Conservation (phyloP, 2,888 invertebrate species). For the Bombylius major region DNA sequence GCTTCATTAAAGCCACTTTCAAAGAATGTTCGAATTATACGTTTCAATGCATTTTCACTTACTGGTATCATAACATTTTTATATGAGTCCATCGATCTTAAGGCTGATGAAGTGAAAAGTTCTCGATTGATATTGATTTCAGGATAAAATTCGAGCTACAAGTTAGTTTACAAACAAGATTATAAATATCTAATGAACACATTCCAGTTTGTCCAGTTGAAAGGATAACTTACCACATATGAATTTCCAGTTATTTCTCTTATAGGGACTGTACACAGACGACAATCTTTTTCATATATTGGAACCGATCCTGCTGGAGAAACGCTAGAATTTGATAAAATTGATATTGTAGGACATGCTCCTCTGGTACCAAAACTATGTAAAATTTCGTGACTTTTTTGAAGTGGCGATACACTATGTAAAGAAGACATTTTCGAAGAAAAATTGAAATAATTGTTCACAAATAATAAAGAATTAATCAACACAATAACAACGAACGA, state of each 20-base stretch:
- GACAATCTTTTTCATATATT: conserved; percentile 51
- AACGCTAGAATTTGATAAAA: conserved; percentile 29
- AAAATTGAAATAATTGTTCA: too few relatives aligned
- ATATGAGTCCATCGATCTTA: conserved; percentile 37
- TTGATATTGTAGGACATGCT: not conserved
- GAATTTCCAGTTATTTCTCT: conserved; percentile 32
- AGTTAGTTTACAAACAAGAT: not conserved
- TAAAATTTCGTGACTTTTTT: not conserved
- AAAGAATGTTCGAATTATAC: conserved; percentile 60
- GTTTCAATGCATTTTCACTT: conserved; percentile 59
- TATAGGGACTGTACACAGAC: conserved; percentile 44
- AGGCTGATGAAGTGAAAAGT: conserved; percentile 45
- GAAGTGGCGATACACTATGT: not conserved
- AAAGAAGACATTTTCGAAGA: not conserved
- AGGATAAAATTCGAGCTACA: conserved; percentile 52
- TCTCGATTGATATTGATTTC: conserved; percentile 51
- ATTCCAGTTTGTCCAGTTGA: not conserved
- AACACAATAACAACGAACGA: too few relatives aligned
- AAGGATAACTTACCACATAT: conserved; percentile 32
- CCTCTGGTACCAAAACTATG: not conserved
- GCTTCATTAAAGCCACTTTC: conserved; percentile 63
- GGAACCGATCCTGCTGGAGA: conserved; percentile 43
- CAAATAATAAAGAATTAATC: too few relatives aligned
- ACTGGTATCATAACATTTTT: conserved; percentile 48
- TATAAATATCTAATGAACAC: not conserved